Percentiles rank a stretch among this genome's conserved stretches.
These are phyloP conservation scores for Pteria penguin DNA, from an alignment of 2,888 invertebrate species.

Conservation along the genomic window DNA sequence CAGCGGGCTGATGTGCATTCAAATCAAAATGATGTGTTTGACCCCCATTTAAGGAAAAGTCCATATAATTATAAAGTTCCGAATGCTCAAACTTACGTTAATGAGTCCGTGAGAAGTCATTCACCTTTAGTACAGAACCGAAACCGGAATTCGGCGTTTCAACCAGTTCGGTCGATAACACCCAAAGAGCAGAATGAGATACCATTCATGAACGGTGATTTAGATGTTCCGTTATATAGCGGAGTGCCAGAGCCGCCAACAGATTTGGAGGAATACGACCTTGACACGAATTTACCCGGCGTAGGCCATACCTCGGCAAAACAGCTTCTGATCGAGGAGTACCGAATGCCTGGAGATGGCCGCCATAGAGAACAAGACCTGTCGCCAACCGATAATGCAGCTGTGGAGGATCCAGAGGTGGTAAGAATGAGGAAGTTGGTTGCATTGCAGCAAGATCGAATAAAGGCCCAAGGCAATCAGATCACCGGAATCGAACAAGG, in stretches of 20 bases:
- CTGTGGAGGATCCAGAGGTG: conserved; percentile 55
- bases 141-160: conserved; percentile 53
- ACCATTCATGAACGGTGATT: conserved; percentile 36
- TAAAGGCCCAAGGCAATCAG: conserved; percentile 93
- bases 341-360: conserved; percentile 56
- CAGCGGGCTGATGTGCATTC: too few relatives aligned
- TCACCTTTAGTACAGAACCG: conserved; percentile 26
- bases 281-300: conserved; percentile 78
- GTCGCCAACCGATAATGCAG: conserved; percentile 25
- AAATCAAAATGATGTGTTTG: too few relatives aligned
- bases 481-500: conserved; percentile 85
- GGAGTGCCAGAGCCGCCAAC: conserved; percentile 50
- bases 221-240: conserved; percentile 57
- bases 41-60: too few relatives aligned
- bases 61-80: not conserved
- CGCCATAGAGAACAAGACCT: conserved; percentile 41
- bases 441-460: conserved; percentile 93
- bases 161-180: conserved; percentile 45
- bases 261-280: conserved; percentile 71
- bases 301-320: conserved; percentile 54
- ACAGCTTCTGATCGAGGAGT: conserved; percentile 59
- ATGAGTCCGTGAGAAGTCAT: not conserved
- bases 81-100: not conserved
- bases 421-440: conserved; percentile 88
- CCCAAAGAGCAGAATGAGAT: conserved; percentile 38